Percentiles rank a stretch among this genome's conserved stretches.
Evolutionary conservation across 1,140 invertebrate species (phyloP).

Genomic region (Microplitis mediator): DNA sequence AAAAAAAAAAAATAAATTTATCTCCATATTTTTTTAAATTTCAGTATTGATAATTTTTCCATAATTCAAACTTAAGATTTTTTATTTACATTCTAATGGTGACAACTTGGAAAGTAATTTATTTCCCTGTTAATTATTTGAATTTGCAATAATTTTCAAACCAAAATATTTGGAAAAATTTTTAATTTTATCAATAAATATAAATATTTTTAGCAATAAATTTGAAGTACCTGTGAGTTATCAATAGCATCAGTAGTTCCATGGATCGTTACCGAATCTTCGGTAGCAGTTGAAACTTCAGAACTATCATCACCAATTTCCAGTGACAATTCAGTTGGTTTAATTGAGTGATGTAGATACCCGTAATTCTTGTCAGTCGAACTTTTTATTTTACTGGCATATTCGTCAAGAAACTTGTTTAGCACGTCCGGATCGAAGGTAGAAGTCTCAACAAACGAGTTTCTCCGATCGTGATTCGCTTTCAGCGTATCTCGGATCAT

Average conservation of each 20-base stretch:
- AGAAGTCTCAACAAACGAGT: constrained; percentile 50
- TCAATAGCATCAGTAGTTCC: neutral
- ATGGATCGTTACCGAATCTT: neutral
- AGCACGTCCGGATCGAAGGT: constrained; percentile 63
- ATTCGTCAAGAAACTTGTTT: constrained; percentile 66
- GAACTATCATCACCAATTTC: neutral
- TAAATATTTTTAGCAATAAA: too few relatives aligned
- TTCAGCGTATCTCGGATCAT: constrained; percentile 29
- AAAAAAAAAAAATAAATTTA: constrained; percentile 1
- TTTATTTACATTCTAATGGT: too few relatives aligned
- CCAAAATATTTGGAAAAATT: too few relatives aligned
- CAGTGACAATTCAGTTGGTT: neutral
- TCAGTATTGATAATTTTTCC: too few relatives aligned
- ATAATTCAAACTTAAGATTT: too few relatives aligned
- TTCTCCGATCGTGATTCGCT: constrained; percentile 34
- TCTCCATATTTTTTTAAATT: neutral
- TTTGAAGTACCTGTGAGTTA: constrained; percentile 8
- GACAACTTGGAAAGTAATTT: too few relatives aligned
- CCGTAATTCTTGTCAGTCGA: constrained; percentile 53
- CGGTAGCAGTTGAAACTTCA: constrained; percentile 4
- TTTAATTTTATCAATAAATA: too few relatives aligned
- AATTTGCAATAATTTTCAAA: neutral
- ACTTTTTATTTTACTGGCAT: constrained; percentile 64
- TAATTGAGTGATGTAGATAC: constrained; percentile 55
- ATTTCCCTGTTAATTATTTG: too few relatives aligned